Evolutionary conservation across 2,113 vertebrate species (phyloP).

Genomic region (Prionailurus viverrinus): DNA sequence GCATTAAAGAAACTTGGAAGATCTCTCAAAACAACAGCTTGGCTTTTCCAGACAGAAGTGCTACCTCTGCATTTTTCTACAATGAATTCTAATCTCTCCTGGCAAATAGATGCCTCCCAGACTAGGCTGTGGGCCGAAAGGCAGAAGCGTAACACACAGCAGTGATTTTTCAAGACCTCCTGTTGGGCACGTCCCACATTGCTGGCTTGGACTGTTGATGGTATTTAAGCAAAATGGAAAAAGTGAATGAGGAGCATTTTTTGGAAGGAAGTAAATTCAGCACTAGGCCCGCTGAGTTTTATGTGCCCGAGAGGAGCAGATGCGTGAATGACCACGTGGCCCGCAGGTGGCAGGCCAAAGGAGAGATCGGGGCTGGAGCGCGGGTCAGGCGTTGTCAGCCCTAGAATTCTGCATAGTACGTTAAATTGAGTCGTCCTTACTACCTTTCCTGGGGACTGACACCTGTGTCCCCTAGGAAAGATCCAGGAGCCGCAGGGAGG

Average conservation of each 20-base stretch:
- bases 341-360: no score
- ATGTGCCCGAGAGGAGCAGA: no score
- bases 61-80: background rate
- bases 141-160: no score
- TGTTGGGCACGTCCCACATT: fast-evolving
- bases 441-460: background rate
- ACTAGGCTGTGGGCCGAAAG: background rate
- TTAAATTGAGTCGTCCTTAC: background rate
- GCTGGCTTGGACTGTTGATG: background rate
- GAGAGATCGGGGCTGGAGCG: background rate
- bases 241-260: background rate
- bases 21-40: background rate
- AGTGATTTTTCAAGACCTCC: background rate
- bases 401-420: background rate
- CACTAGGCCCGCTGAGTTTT: background rate
- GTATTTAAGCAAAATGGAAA: background rate
- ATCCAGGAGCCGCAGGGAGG: background rate
- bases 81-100: background rate
- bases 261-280: background rate
- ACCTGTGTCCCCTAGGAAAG: background rate
- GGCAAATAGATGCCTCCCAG: background rate
- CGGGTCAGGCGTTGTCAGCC: background rate
- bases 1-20: no score
- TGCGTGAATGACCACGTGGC: background rate
- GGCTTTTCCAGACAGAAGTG: background rate